Percentiles rank a stretch among this genome's conserved stretches.
These are phyloP conservation scores for Bradypodion ventrale DNA, from an alignment of 2,797 vertebrate species.

Conservation along the genomic window DNA sequence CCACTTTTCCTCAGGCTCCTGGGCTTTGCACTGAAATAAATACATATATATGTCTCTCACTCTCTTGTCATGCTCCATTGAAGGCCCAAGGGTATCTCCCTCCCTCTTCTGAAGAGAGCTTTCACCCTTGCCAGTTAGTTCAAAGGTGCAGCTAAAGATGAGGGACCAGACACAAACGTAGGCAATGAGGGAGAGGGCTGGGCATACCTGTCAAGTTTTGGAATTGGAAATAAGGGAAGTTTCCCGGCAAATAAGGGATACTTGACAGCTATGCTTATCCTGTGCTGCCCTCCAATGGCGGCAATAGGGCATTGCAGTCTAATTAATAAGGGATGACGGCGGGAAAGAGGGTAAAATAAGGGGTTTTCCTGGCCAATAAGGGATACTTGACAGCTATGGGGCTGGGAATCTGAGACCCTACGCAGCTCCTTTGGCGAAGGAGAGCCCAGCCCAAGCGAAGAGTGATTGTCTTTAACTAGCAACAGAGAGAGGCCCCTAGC, in stretches of 20 bases:
- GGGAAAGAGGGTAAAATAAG: too few relatives aligned
- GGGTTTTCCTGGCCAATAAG: too few relatives aligned
- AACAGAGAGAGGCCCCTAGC: not conserved
- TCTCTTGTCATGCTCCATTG: not conserved
- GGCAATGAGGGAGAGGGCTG: not conserved
- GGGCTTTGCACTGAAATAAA: constrained; percentile 33
- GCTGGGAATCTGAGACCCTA: not conserved
- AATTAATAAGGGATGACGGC: too few relatives aligned
- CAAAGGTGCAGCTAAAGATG: not conserved
- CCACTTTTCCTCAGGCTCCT: constrained; percentile 10
- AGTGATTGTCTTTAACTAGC: not conserved
- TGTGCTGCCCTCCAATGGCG: too few relatives aligned
- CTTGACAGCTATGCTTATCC: too few relatives aligned
- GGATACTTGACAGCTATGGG: too few relatives aligned
- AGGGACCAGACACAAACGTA: not conserved
- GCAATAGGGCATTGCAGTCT: too few relatives aligned
- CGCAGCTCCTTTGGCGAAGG: too few relatives aligned
- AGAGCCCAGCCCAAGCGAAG: not conserved
- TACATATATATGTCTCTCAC: not conserved
- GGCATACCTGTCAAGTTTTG: too few relatives aligned
- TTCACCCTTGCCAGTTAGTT: not conserved
- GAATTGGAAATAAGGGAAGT: too few relatives aligned
- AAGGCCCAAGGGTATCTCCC: constrained; percentile 1
- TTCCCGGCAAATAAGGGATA: too few relatives aligned
- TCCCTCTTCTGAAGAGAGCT: not conserved